A percentile compares a stretch with the other conserved stretches of the same genome.
These are phyloP conservation scores for Sesamia nonagrioides DNA, from an alignment of 1,140 invertebrate species.

Conservation along the genomic window DNA sequence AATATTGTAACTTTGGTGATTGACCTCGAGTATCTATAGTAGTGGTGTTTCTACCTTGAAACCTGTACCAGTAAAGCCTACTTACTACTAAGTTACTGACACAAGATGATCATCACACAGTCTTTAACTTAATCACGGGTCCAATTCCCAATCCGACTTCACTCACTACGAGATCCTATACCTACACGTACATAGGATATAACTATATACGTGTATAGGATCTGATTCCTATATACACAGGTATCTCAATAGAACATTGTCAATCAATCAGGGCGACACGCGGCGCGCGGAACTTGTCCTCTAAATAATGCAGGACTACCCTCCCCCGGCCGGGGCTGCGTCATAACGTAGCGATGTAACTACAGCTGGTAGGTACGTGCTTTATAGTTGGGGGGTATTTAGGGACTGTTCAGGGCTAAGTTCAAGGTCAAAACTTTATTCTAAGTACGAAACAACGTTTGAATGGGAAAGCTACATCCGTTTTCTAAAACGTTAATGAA, in stretches of 20 bases:
- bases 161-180: too few species aligned
- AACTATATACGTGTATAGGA: background rate
- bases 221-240: constrained; percentile 3
- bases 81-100: background rate
- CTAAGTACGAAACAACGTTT: background rate
- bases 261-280: constrained; percentile 25
- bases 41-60: too few species aligned
- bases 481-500: too few species aligned
- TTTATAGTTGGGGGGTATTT: background rate
- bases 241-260: constrained; percentile 33
- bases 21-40: too few species aligned
- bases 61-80: background rate
- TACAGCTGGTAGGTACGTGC: background rate
- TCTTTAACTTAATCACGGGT: too few species aligned
- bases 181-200: too few species aligned
- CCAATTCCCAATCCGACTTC: too few species aligned
- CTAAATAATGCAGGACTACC: constrained; percentile 31
- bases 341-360: constrained; percentile 32
- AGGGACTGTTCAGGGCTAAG: background rate
- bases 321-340: background rate
- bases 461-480: too few species aligned
- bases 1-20: too few species aligned
- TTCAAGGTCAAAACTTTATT: background rate
- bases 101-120: too few species aligned
- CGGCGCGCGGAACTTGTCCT: constrained; percentile 6